Percentiles rank a stretch among this genome's conserved stretches.
These are phyloP conservation scores for Copidosoma floridanum DNA, from an alignment of 1,140 invertebrate genomes.

Conservation along the genomic window DNA sequence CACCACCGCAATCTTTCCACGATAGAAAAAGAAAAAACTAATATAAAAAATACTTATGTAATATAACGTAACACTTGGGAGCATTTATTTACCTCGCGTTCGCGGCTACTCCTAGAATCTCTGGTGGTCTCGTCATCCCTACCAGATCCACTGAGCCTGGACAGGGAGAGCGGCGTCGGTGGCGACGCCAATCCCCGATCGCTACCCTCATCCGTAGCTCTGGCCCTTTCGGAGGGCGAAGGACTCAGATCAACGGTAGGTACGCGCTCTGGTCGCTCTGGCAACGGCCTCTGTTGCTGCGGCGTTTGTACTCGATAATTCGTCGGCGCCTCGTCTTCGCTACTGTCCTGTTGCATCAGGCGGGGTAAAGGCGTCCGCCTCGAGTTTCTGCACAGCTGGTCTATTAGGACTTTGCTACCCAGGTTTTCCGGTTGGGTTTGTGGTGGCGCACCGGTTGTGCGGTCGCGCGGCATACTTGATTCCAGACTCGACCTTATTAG, in stretches of 20 bases:
- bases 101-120: slow-evolving; percentile 45
- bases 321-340: slow-evolving; percentile 45
- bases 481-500: slow-evolving; percentile 74
- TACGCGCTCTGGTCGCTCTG: slow-evolving; percentile 52
- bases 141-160: slow-evolving; percentile 38
- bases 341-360: slow-evolving; percentile 48
- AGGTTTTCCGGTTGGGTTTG: slow-evolving; percentile 39
- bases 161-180: slow-evolving; percentile 42
- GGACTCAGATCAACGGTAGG: slow-evolving; percentile 53
- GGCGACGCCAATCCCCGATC: slow-evolving; percentile 48
- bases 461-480: slow-evolving; percentile 57
- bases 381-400: slow-evolving; percentile 68
- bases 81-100: slow-evolving; percentile 47
- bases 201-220: slow-evolving; percentile 43
- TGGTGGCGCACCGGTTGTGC: slow-evolving; percentile 33
- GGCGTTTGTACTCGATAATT: slow-evolving; percentile 41
- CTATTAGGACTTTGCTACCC: slow-evolving; percentile 62
- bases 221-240: slow-evolving; percentile 47
- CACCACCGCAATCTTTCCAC: no score
- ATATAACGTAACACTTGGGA: no score
- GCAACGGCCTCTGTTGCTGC: slow-evolving; percentile 33
- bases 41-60: no score
- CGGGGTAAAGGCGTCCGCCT: slow-evolving; percentile 59
- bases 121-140: slow-evolving; percentile 47
- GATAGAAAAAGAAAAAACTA: no score